These are phyloP conservation scores for Dryocosmus kuriphilus DNA, from an alignment of 2,888 invertebrate genomes.

Conservation along the genomic window DNA sequence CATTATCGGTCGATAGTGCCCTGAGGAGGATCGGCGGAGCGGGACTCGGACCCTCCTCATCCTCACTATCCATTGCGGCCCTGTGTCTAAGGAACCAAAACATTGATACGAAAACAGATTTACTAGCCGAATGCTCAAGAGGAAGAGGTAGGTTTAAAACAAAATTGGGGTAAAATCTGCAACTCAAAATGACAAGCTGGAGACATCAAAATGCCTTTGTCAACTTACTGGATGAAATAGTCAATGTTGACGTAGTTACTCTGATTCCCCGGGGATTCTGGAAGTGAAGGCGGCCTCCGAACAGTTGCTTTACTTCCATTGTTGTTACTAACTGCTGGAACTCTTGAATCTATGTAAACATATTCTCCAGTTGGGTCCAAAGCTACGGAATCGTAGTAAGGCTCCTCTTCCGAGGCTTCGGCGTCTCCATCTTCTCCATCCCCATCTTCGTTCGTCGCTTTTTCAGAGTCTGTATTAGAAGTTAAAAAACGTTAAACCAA, in stretches of 20 bases:
- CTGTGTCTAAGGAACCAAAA: slow-evolving; percentile 68
- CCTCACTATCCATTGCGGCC: slow-evolving; percentile 75
- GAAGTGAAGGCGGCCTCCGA: slow-evolving; percentile 79
- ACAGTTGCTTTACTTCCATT: slow-evolving; percentile 67
- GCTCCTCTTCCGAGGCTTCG: slow-evolving; percentile 77
- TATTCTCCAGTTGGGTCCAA: slow-evolving; percentile 83
- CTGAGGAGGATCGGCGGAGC: slow-evolving; percentile 74
- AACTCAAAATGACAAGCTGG: slow-evolving; percentile 4
- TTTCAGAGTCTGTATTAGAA: slow-evolving; percentile 71
- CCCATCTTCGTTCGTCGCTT: slow-evolving; percentile 73
- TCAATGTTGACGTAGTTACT: slow-evolving; percentile 96
- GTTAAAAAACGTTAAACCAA: background rate
- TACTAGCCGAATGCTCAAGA: slow-evolving; percentile 23
- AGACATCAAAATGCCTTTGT: background rate
- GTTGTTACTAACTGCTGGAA: slow-evolving; percentile 72
- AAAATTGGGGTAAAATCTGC: background rate
- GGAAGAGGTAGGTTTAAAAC: background rate
- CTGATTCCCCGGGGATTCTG: slow-evolving; percentile 88
- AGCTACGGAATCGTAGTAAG: slow-evolving; percentile 80
- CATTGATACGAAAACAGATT: slow-evolving; percentile 30
- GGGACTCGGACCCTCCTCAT: slow-evolving; percentile 74
- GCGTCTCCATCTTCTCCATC: slow-evolving; percentile 74
- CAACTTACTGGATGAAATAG: slow-evolving; percentile 89
- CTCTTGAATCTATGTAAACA: slow-evolving; percentile 86
- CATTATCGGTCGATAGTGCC: slow-evolving; percentile 75